Percentiles rank a stretch among this genome's conserved stretches.
phyloP scores from a whole-genome alignment of 2,797 vertebrate species.

The Champsocephalus esox region DNA sequence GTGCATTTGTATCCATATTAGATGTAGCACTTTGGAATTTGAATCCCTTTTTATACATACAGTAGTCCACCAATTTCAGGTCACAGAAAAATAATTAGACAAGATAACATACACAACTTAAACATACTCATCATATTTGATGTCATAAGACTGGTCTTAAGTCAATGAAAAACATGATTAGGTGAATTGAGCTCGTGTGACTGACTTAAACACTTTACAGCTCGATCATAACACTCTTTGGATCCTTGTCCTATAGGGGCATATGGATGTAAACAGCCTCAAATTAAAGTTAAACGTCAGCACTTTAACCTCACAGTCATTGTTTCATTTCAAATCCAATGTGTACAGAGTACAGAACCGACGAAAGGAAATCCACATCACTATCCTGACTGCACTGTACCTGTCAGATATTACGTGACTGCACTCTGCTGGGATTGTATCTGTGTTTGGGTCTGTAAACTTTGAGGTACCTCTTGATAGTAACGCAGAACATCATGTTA shows the following conservation, averaged over 20 bases:
- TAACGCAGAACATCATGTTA: constrained; percentile 66
- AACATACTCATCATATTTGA: neutral
- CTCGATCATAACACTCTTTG: neutral
- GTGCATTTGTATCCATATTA: too few relatives aligned
- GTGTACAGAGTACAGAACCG: neutral
- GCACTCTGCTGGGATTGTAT: constrained; percentile 21
- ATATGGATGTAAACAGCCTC: neutral
- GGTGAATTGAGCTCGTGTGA: too few relatives aligned
- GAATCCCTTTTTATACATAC: neutral
- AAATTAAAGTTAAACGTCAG: constrained; percentile 20
- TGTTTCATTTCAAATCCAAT: constrained; percentile 20
- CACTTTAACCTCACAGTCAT: constrained; percentile 6
- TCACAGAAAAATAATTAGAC: neutral
- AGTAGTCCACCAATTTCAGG: neutral
- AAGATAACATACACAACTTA: too few relatives aligned
- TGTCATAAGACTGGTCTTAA: neutral
- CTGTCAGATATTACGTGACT: constrained; percentile 40
- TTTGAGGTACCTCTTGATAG: constrained; percentile 56
- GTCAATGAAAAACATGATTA: too few relatives aligned
- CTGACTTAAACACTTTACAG: neutral
- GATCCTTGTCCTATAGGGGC: neutral
- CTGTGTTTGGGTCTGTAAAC: constrained; percentile 41
- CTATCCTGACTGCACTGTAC: constrained; percentile 18
- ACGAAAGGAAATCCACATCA: constrained; percentile 13
- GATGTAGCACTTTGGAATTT: neutral